phyloP scores from a whole-genome alignment of 2,113 vertebrate species.

The Cairina moschata region DNA sequence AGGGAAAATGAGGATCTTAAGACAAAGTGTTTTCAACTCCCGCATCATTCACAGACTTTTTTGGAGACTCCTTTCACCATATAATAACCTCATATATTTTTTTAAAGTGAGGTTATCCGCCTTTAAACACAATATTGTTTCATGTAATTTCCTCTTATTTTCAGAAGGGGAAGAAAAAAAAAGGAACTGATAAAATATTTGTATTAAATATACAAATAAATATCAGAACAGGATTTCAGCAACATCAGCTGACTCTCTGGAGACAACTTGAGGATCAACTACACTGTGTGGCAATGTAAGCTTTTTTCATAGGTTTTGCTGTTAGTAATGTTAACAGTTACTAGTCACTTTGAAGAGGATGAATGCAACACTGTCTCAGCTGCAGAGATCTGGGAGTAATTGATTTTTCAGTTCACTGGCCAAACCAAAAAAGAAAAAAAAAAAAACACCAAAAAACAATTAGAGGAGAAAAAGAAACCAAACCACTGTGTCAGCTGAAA shows the following conservation, averaged over 20 bases:
- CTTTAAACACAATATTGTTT: background rate
- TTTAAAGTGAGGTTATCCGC: rapidly evolving
- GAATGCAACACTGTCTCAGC: conserved; percentile 17
- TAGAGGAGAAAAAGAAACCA: background rate
- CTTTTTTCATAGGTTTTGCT: background rate
- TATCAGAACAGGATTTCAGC: background rate
- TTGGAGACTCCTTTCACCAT: background rate
- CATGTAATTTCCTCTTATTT: background rate
- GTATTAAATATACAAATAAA: background rate
- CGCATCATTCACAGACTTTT: background rate
- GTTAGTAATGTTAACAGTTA: background rate
- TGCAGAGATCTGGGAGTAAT: background rate
- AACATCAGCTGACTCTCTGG: background rate
- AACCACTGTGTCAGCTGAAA: background rate
- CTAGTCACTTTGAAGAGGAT: background rate
- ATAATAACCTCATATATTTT: background rate
- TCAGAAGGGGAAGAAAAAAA: background rate
- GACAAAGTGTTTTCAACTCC: background rate
- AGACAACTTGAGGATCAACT: background rate
- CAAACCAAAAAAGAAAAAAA: background rate
- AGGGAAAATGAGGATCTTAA: background rate
- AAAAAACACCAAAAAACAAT: background rate
- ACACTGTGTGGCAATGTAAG: background rate
- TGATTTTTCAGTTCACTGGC: conserved; percentile 37
- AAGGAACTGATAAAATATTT: background rate